Conservation (phyloP, 2,113 vertebrate species). For the Siphamia tubifer region DNA sequence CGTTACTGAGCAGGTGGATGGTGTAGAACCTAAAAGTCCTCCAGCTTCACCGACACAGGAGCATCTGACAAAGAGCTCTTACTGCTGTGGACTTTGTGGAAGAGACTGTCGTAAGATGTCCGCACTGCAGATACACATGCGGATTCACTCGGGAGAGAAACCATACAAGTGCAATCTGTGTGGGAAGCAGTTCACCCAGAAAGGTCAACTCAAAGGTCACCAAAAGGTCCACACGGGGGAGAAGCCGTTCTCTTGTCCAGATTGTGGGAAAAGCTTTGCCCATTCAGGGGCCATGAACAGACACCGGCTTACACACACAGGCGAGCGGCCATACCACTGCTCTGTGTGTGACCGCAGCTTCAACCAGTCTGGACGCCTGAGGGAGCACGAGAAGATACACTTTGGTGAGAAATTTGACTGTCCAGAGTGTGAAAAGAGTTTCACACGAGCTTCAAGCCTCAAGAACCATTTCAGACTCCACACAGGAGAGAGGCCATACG, state of each 20-base stretch:
- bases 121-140: constrained; percentile 70
- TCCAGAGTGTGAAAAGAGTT: constrained; percentile 71
- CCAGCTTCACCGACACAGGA: neutral
- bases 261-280: constrained; percentile 74
- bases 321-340: constrained; percentile 77
- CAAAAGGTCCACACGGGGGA: constrained; percentile 73
- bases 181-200: constrained; percentile 74
- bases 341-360: constrained; percentile 78
- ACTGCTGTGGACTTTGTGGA: constrained; percentile 73
- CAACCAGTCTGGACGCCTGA: constrained; percentile 75
- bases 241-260: constrained; percentile 67
- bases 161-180: constrained; percentile 68
- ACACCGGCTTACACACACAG: constrained; percentile 73
- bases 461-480: constrained; percentile 82
- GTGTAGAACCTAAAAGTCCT: constrained; percentile 12
- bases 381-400: constrained; percentile 81
- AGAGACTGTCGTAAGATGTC: constrained; percentile 77
- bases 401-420: constrained; percentile 75
- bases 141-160: constrained; percentile 72
- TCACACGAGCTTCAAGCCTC: constrained; percentile 79
- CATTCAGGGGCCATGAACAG: constrained; percentile 70
- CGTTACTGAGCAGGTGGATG: neutral
- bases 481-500: constrained; percentile 75
- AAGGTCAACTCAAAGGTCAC: constrained; percentile 73
- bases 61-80: constrained; percentile 48